Conservation (phyloP, 2,113 vertebrate species). For the Zeus faber region DNA sequence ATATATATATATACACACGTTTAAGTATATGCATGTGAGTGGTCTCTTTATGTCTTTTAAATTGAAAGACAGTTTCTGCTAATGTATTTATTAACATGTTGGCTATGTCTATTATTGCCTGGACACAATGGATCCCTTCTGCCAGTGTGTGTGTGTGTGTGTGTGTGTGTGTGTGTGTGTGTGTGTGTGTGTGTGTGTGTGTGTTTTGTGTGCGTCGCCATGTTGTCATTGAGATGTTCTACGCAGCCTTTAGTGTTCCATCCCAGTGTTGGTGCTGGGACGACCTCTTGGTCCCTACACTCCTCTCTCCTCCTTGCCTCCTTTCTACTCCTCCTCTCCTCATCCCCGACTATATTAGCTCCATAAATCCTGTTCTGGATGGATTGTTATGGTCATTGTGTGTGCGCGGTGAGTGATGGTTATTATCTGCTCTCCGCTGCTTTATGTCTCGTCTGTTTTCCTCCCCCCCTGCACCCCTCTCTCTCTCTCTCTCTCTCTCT, state of each 20-base stretch:
- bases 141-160: slow-evolving; percentile 4
- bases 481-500: slow-evolving; percentile 8
- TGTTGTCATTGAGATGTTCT: neutral
- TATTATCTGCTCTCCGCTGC: slow-evolving; percentile 70
- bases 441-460: slow-evolving; percentile 69
- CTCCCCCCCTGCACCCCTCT: slow-evolving; percentile 5
- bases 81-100: neutral
- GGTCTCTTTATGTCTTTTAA: too few species aligned
- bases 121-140: neutral
- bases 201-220: neutral
- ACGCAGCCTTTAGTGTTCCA: neutral
- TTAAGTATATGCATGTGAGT: too few species aligned
- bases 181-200: neutral
- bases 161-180: slow-evolving; percentile 4
- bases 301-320: slow-evolving; percentile 35
- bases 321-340: slow-evolving; percentile 37
- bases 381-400: slow-evolving; percentile 79
- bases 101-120: neutral
- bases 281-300: slow-evolving; percentile 6
- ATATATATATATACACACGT: neutral
- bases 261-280: neutral
- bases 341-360: slow-evolving; percentile 61
- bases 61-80: neutral
- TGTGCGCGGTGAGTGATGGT: slow-evolving; percentile 76
- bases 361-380: slow-evolving; percentile 73